These are phyloP conservation scores for Sapajus apella DNA, from an alignment of 2,113 vertebrate genomes.

Conservation along the genomic window DNA sequence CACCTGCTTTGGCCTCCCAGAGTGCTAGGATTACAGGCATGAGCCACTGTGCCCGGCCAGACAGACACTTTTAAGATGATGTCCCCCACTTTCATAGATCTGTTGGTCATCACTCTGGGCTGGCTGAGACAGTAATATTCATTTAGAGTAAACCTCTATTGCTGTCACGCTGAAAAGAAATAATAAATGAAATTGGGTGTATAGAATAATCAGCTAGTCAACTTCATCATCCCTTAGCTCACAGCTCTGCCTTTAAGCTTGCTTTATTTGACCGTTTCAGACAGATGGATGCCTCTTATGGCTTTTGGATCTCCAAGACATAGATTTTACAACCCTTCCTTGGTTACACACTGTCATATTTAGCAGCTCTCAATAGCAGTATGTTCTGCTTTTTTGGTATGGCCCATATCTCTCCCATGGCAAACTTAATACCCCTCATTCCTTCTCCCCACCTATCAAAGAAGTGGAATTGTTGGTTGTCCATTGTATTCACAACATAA, in stretches of 20 bases:
- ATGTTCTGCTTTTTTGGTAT: not conserved
- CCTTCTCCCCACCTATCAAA: not conserved
- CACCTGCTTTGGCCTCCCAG: no score
- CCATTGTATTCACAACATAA: no score
- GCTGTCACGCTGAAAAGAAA: not conserved
- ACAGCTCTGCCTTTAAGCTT: not conserved
- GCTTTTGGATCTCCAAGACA: conserved; percentile 19
- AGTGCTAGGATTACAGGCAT: no score
- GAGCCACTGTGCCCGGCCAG: no score
- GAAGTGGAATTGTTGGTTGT: not conserved
- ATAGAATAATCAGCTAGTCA: not conserved
- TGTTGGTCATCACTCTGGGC: not conserved
- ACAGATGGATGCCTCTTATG: conserved; percentile 33
- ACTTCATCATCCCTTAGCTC: not conserved
- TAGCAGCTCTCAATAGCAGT: not conserved
- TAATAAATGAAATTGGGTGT: rapidly evolving
- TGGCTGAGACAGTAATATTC: not conserved
- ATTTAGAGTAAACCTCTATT: not conserved
- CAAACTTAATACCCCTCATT: not conserved
- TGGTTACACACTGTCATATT: not conserved
- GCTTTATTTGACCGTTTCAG: not conserved
- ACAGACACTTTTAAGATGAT: no score
- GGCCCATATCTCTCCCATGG: not conserved
- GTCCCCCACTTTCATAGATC: not conserved
- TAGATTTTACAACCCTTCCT: not conserved